Evolutionary conservation across 1,140 invertebrate genomes (phyloP), one percentile per base, ranked within the genome.

Genomic region (Scaptomyza pallida): DNA sequence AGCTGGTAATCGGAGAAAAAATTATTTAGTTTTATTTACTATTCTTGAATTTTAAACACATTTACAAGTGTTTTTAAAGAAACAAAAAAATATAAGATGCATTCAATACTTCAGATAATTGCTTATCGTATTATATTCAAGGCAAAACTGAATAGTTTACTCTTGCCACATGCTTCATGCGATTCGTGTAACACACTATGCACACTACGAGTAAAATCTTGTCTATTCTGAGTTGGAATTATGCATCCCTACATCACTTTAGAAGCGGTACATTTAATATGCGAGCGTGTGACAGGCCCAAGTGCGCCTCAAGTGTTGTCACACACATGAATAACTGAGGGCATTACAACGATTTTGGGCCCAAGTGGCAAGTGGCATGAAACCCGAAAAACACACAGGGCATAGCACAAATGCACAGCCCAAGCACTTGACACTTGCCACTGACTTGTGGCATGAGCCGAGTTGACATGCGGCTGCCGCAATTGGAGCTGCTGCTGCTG

Each of bases 381-480:
- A 62, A 57, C 55, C 70, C 57, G 41, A 67, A 72, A 67, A 69
- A 52, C 9, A 50, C 17, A 52, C 9, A 50, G 12, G 55, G 50
- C 30, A 41, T 13, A 51, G 21, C 16, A 35, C 8, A 10, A 21
- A 40, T 41, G 50, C 15, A 56, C 21, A 55, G 33, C 19, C 43
- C 21, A 63, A 70, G 75, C 81, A 85, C 81, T 85, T 85, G 81
- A 85, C 81, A 85, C 81, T 85, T 86, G 77, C 81, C 80, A 75
- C 80, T 30, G 67, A 83, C 80, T 80, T 86, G 81, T 85, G 80
- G 80, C 80, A 86, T 86, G 78, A 86, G 73, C 63, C 41, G 59
- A 63, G 59, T 65, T 83, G 75, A 72, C 43, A 72, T 71, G 43
- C 56, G 51, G 17, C 45, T 77, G 41, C 50, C n/a, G 33, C 56